phyloP scores from a whole-genome alignment of 2,888 invertebrate genomes.

The Andrena flavipes region DNA sequence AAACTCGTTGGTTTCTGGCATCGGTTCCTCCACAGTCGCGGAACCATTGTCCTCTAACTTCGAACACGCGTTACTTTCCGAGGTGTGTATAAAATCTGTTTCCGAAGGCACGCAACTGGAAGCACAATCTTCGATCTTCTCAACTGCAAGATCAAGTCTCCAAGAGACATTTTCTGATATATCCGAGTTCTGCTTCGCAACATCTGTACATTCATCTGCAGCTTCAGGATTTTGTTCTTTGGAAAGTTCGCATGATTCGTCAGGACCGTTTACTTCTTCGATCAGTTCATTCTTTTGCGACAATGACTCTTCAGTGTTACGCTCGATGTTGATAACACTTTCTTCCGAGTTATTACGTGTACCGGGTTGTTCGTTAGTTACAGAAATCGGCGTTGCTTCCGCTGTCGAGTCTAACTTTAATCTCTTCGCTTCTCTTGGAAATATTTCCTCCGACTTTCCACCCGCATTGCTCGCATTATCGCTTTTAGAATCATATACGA shows the following conservation, averaged over 20 bases:
- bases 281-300: neutral
- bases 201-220: neutral
- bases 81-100: neutral
- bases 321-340: no score
- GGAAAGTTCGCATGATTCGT: neutral
- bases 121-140: neutral
- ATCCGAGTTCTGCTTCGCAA: neutral
- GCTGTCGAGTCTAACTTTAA: neutral
- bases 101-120: neutral
- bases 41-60: neutral
- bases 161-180: neutral
- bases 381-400: neutral
- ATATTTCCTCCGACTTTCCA: neutral
- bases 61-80: neutral
- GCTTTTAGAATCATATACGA: neutral
- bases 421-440: neutral
- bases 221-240: neutral
- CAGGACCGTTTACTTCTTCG: neutral
- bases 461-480: no score
- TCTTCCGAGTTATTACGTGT: neutral
- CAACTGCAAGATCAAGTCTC: neutral
- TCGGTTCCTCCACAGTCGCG: neutral
- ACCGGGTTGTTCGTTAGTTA: neutral
- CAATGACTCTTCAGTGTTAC: neutral
- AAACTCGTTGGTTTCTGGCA: neutral